Evolutionary conservation across 1,140 invertebrate species (phyloP).

Genomic region (Goniozus legneri): DNA sequence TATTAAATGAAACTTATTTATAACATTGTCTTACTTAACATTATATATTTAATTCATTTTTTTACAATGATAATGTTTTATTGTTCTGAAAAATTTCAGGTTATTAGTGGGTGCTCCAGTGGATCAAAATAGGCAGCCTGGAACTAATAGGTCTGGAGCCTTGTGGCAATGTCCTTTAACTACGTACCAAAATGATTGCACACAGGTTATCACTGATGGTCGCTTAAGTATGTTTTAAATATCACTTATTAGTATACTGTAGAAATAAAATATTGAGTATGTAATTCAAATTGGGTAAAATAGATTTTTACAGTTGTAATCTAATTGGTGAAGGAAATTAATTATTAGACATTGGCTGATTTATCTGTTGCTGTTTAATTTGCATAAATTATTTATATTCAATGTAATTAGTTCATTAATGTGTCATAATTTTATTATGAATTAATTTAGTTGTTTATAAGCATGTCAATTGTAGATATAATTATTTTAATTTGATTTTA

Average conservation of each 20-base stretch:
- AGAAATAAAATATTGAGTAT: not conserved
- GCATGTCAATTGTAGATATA: not conserved
- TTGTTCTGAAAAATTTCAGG: constrained; percentile 67
- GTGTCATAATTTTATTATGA: not conserved
- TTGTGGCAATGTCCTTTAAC: constrained; percentile 82
- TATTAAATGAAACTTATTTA: no score
- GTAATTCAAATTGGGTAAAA: not conserved
- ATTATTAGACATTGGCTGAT: not conserved
- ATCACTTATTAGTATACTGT: not conserved
- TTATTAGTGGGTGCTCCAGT: constrained; percentile 88
- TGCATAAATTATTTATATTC: not conserved
- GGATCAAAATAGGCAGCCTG: constrained; percentile 79
- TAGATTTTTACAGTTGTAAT: not conserved
- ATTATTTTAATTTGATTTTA: constrained; percentile 17
- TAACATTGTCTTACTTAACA: no score
- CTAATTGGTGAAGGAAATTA: not conserved
- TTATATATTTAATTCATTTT: no score
- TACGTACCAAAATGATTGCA: constrained; percentile 66
- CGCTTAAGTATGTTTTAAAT: constrained; percentile 62
- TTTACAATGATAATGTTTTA: no score
- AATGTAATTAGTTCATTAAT: not conserved
- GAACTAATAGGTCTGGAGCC: constrained; percentile 81
- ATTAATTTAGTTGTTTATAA: not conserved
- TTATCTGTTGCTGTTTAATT: not conserved
- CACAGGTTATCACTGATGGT: constrained; percentile 83